A percentile compares a stretch with the other conserved stretches of the same genome.
These are phyloP conservation scores for Suillia variegata DNA, from an alignment of 2,888 invertebrate species.

Conservation along the genomic window DNA sequence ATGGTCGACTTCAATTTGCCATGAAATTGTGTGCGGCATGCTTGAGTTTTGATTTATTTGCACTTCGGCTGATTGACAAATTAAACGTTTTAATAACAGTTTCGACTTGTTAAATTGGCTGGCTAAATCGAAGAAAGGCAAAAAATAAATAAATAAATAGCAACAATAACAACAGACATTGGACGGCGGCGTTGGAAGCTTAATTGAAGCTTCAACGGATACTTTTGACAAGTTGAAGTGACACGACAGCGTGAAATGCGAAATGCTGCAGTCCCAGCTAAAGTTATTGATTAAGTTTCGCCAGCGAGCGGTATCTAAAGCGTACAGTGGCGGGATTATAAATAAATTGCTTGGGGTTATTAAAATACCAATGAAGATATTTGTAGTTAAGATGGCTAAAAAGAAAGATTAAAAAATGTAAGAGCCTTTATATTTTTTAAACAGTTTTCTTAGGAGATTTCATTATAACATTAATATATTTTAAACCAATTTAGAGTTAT, in stretches of 20 bases:
- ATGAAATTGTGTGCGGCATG: background rate
- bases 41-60: constrained; percentile 2
- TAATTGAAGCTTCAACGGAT: constrained; percentile 52
- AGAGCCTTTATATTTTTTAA: too few relatives aligned
- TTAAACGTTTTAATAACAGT: constrained; percentile 47
- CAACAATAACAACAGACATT: background rate
- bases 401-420: too few relatives aligned
- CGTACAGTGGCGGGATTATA: too few relatives aligned
- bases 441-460: too few relatives aligned
- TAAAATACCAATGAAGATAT: too few relatives aligned
- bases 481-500: too few relatives aligned
- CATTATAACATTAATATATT: too few relatives aligned
- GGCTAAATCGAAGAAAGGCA: background rate
- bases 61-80: constrained; percentile 42
- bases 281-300: background rate
- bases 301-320: too few relatives aligned
- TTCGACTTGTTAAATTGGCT: too few relatives aligned
- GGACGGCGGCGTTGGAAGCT: constrained; percentile 27
- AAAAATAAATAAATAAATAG: background rate
- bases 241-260: too few relatives aligned
- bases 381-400: too few relatives aligned
- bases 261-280: background rate
- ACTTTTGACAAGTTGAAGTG: constrained; percentile 45
- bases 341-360: too few relatives aligned
- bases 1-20: background rate